phyloP scores from a whole-genome alignment of 2,113 vertebrate genomes.

The Etheostoma spectabile region DNA sequence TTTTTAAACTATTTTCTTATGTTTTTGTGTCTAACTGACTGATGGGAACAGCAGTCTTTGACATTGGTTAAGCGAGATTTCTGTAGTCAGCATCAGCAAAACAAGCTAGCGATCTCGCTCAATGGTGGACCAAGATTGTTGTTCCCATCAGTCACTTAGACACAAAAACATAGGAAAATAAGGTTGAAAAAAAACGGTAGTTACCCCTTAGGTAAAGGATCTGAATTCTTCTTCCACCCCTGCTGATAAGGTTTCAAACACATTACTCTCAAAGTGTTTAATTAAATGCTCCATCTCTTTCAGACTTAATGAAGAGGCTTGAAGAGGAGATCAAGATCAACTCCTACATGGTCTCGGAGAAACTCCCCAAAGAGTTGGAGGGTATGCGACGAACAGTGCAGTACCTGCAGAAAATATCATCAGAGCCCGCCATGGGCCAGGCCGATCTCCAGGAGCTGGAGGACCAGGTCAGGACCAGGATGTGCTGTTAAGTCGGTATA shows the following conservation, averaged over 20 bases:
- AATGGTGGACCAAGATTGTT: no score
- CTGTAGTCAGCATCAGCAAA: no score
- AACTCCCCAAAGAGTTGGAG: conserved; percentile 93
- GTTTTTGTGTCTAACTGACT: no score
- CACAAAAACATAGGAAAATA: no score
- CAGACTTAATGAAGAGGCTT: conserved; percentile 95
- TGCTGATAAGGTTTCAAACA: neutral
- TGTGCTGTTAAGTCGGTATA: neutral
- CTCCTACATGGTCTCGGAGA: conserved; percentile 93
- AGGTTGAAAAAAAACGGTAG: no score
- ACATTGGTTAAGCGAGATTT: no score
- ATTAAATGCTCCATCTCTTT: conserved; percentile 49
- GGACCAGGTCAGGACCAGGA: conserved; percentile 84
- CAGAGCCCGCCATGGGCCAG: conserved; percentile 93
- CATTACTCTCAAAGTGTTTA: conserved; percentile 7
- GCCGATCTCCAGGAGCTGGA: conserved; percentile 90
- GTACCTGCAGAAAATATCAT: conserved; percentile 91
- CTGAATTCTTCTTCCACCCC: no score
- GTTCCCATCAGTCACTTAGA: no score
- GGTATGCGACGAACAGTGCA: conserved; percentile 86
- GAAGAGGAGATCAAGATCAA: conserved; percentile 97
- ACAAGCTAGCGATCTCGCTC: no score
- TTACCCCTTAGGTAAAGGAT: no score
- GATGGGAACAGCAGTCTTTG: no score
- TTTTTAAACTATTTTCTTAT: no score